Evolutionary conservation across 37 sponge, comb jelly and placozoan genomes (phyloP), one percentile per base, ranked within the genome.

Genomic region (Ianthella basta): DNA sequence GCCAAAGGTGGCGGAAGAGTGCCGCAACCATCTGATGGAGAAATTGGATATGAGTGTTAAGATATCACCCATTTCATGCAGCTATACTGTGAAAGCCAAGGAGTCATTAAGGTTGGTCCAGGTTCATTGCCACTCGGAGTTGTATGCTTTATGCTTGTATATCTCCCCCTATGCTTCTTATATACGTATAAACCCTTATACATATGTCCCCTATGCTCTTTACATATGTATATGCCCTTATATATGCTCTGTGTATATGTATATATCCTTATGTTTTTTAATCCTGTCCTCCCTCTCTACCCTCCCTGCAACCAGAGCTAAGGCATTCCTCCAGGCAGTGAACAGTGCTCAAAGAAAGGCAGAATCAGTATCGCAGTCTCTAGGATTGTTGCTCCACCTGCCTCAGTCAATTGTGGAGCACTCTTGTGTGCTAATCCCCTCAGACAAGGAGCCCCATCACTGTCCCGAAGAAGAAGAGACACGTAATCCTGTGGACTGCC

Each of bases 41-140:
- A 75, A 75, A 50, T 50, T 75, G 54, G 78, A 75, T 10, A 44
- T 44, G 50, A 75, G 54, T 75, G 78, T 75, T 24, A 75, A 75
- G 53, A 24, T 75, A 41, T 36, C 37, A 24, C 78, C 44, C 18
- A 75, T 75, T 41, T 1, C 16, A 1, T 75, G 78, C 54, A 23
- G 44, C 15, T 53, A 36, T 53, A 53, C 78, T 36, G n/a, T 4
- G 12, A 75, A 50, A 53, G 78, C 78, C 37, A 75, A 75, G 54
- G 78, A 75, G n/a, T 36, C 23, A 40, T 21, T 36, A 32, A 38
- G 78, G 78, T 75, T 18, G 2, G 44, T 44, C 50, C n/a, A n/a
- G n/a, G n/a, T n/a, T n/a, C n/a, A n/a, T n/a, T n/a, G 40, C 18
- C 13, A 72, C 39, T 5, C 32, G 25, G 23, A 66, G 13, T 27